phyloP scores from a whole-genome alignment of 64 coral and sea anemone species.

The Pocillopora damicornis region DNA sequence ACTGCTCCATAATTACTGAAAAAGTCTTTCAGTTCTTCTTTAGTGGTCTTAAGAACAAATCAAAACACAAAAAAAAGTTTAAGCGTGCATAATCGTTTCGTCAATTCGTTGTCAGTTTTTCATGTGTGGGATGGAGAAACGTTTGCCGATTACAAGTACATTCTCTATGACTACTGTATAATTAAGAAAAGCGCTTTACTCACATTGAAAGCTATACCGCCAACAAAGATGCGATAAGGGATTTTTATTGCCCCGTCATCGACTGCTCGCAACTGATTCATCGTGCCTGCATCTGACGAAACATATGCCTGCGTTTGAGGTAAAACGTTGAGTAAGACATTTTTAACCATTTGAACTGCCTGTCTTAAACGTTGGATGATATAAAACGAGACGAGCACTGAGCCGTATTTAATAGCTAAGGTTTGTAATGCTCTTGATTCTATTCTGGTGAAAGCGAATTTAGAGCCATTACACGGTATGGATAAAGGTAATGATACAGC shows the following conservation, averaged over 20 bases:
- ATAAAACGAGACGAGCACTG: background rate
- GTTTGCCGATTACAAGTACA: no score
- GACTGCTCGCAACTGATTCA: background rate
- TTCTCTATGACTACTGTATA: background rate
- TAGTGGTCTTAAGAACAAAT: slow-evolving; percentile 32
- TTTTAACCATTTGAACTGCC: background rate
- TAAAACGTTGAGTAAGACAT: background rate
- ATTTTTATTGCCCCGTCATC: slow-evolving; percentile 16
- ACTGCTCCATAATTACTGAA: slow-evolving; percentile 42
- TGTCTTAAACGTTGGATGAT: background rate
- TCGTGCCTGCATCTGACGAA: background rate
- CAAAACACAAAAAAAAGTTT: background rate
- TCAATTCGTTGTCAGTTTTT: background rate
- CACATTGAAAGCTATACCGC: slow-evolving; percentile 47
- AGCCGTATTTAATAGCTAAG: no score
- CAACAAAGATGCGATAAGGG: slow-evolving; percentile 44
- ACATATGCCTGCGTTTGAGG: background rate
- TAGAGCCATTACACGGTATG: no score
- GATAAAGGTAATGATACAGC: no score
- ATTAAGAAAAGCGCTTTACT: background rate
- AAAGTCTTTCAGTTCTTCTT: slow-evolving; percentile 31
- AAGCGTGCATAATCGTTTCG: background rate
- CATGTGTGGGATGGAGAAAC: background rate
- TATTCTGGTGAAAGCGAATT: no score
- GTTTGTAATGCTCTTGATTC: no score